Evolutionary conservation across 2,888 invertebrate genomes (phyloP).

Genomic region (Anthoptus insignis): DNA sequence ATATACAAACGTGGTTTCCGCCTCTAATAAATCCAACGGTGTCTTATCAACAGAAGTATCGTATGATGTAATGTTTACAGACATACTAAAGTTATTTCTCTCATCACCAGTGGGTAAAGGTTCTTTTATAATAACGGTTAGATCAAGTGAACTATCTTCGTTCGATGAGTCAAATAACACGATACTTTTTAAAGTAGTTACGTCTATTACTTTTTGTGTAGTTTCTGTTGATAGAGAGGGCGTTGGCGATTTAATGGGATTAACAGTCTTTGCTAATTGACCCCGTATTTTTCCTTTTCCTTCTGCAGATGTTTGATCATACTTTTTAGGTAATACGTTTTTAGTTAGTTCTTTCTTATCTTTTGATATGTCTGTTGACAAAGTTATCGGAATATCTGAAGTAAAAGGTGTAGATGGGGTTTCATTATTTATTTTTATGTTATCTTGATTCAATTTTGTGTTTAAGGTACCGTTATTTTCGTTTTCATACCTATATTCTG

Average conservation of each 20-base stretch:
- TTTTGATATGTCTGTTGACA: conserved; percentile 52
- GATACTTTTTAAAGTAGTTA: conserved; percentile 39
- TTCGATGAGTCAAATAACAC: conserved; percentile 48
- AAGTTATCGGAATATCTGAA: conserved; percentile 50
- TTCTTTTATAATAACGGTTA: conserved; percentile 74
- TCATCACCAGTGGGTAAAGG: conserved; percentile 51
- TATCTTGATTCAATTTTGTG: conserved; percentile 47
- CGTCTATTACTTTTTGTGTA: not conserved
- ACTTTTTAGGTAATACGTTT: conserved; percentile 70
- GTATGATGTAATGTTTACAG: not conserved
- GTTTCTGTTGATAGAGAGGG: conserved; percentile 14
- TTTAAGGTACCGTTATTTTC: conserved; percentile 46
- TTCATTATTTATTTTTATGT: conserved; percentile 43
- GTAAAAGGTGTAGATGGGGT: conserved; percentile 30
- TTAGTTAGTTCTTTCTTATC: conserved; percentile 64
- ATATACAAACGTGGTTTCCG: conserved; percentile 32
- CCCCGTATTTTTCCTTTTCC: conserved; percentile 59
- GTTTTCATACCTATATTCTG: conserved; percentile 62
- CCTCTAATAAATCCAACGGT: conserved; percentile 20
- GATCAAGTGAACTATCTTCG: conserved; percentile 67
- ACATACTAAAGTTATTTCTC: conserved; percentile 3
- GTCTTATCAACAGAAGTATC: not conserved
- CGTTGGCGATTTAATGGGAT: conserved; percentile 13
- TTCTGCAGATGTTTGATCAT: conserved; percentile 66
- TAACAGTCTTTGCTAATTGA: not conserved